Evolutionary conservation across 2,113 vertebrate genomes (phyloP).

Genomic region (Aegypius monachus): DNA sequence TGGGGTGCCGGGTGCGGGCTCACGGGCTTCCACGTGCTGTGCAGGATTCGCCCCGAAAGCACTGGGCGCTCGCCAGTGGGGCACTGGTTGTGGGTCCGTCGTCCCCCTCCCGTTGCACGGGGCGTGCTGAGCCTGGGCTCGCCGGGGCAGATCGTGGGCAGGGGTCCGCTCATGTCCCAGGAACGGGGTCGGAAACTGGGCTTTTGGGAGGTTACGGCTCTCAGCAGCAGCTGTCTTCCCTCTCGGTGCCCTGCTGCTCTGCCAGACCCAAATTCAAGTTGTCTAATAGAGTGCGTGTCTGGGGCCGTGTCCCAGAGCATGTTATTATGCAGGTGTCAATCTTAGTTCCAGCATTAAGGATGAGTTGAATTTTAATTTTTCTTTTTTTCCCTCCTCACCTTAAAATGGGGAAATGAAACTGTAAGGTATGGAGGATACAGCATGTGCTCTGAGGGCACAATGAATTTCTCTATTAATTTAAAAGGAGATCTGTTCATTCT

Average conservation of each 20-base stretch:
- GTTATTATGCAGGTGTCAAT: background rate
- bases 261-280: background rate
- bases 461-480: background rate
- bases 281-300: background rate
- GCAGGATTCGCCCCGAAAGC: background rate
- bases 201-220: background rate
- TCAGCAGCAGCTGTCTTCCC: background rate
- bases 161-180: background rate
- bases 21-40: rapidly evolving
- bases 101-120: background rate
- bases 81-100: background rate
- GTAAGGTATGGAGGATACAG: background rate
- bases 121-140: background rate
- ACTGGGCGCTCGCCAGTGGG: background rate
- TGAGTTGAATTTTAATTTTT: background rate
- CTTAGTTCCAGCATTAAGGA: background rate
- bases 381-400: background rate
- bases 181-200: rapidly evolving
- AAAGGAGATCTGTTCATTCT: background rate
- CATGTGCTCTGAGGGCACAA: background rate
- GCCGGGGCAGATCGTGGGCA: background rate
- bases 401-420: too few relatives aligned
- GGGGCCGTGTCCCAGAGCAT: background rate
- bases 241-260: background rate
- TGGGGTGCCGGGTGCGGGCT: background rate